These are phyloP conservation scores for Orchesellides sinensis DNA, from an alignment of 2,888 invertebrate genomes.

Conservation along the genomic window DNA sequence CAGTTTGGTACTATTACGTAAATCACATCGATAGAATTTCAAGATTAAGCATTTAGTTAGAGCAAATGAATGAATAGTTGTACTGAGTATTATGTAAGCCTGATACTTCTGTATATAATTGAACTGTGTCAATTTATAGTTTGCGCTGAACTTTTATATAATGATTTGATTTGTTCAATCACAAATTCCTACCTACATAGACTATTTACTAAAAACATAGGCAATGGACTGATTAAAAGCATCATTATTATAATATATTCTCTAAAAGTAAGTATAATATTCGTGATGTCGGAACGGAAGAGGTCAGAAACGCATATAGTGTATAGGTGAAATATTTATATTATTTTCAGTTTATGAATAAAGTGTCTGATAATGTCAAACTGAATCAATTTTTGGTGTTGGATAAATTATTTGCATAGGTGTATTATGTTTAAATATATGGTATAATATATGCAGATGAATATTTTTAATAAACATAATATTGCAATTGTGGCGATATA, in stretches of 20 bases:
- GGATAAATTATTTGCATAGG: no score
- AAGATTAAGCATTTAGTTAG: slow-evolving; percentile 18
- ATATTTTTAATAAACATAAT: no score
- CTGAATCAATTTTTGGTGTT: no score
- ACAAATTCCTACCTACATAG: background rate
- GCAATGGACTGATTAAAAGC: slow-evolving; percentile 33
- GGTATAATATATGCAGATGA: no score
- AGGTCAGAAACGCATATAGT: slow-evolving; percentile 14
- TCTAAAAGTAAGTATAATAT: background rate
- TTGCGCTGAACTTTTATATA: slow-evolving; percentile 17
- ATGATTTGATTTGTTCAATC: slow-evolving; percentile 11
- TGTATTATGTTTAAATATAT: no score
- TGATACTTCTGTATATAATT: background rate
- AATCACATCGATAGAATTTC: background rate
- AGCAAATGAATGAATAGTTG: background rate
- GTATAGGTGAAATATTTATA: slow-evolving; percentile 24
- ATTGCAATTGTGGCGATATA: no score
- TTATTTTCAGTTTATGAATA: slow-evolving; percentile 30
- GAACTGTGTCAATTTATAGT: background rate
- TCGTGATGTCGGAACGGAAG: slow-evolving; percentile 19
- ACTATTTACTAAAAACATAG: slow-evolving; percentile 6
- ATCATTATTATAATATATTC: background rate
- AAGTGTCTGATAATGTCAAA: slow-evolving; percentile 43
- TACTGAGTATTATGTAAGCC: slow-evolving; percentile 1
- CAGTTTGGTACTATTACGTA: slow-evolving; percentile 48